Base-by-base conservation (phyloP, 2,888 invertebrate species). In the Eurois occulta region DNA sequence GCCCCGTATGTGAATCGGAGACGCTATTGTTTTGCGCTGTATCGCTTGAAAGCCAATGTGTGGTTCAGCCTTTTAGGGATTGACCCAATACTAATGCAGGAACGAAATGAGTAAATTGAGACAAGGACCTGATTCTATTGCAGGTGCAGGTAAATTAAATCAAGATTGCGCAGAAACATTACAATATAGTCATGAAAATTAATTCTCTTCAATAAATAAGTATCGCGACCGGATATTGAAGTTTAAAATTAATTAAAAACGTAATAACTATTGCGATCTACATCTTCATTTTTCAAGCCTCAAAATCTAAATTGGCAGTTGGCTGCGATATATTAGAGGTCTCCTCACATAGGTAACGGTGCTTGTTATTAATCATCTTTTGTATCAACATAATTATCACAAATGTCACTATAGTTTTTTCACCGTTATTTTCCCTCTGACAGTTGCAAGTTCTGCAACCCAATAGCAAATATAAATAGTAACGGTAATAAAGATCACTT, bases 321-420 rank as follows among this genome's bases (percentile, higher is more conserved):
- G 28, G n/a, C 24, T 35, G 64, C 64, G 43, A 84, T 65, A 48
- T 64, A 72, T 74, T 69, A 72, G 74, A 85, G 82, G 84, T 81
- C 84, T 77, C 5, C 35, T 24, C 21, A n/a, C 48, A 52, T 24
- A 46, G 11, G 52, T 84, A 87, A 78, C 81, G 68, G 87, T 86
- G 24, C n/a, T 43, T 24, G 43, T 58, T 46, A 84, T 87, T 84
- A 78, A 82, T 84, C 77, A 75, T 68, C 71, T 75, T 65, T 78
- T 83, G 77, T 80, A 72, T 72, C 70, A 81, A 84, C 82, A 80
- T 69, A 38, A 38, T 38, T 38, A 83, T 78, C 75, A 78, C 58
- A 81, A 67, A 38, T 81, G 75, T 41, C 24, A 35, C 41, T n/a
- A 16, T 8, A 41, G 16, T 41, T 28, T 65, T 38, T 41, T 16